These are phyloP conservation scores for Engraulis encrasicolus DNA, from an alignment of 2,113 vertebrate species.

Conservation along the genomic window DNA sequence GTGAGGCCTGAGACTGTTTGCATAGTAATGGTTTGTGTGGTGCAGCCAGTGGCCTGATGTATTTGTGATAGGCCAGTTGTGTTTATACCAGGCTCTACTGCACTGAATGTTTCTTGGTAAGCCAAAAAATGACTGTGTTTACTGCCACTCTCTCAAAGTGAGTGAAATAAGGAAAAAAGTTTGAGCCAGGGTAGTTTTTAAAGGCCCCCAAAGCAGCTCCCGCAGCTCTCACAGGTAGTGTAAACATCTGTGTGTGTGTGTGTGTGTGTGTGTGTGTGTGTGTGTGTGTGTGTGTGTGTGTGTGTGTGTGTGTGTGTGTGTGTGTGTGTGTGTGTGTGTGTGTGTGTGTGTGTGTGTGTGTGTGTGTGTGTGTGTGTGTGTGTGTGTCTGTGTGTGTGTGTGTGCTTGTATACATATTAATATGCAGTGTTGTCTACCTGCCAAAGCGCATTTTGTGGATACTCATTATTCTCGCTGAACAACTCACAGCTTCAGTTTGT, in stretches of 20 bases:
- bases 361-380: constrained; percentile 22
- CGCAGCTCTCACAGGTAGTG: neutral
- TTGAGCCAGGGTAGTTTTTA: neutral
- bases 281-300: constrained; percentile 28
- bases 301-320: constrained; percentile 14
- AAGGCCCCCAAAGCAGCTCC: neutral
- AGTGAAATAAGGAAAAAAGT: neutral
- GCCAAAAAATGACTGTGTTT: constrained; percentile 4
- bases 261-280: too few relatives aligned
- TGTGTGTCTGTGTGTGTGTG: neutral
- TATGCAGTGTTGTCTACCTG: too few relatives aligned
- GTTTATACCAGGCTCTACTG: constrained; percentile 5
- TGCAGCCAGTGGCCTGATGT: neutral
- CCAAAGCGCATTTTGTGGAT: neutral
- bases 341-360: constrained; percentile 24
- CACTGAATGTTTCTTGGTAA: neutral
- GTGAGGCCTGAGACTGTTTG: neutral
- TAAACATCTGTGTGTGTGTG: neutral
- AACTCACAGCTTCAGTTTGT: neutral
- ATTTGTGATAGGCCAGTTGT: neutral
- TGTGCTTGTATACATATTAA: neutral
- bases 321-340: neutral
- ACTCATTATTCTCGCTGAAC: neutral
- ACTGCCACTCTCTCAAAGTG: neutral
- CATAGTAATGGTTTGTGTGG: neutral